Evolutionary conservation across 2,113 vertebrate species (phyloP).

Genomic region (Crotalus horridus): DNA sequence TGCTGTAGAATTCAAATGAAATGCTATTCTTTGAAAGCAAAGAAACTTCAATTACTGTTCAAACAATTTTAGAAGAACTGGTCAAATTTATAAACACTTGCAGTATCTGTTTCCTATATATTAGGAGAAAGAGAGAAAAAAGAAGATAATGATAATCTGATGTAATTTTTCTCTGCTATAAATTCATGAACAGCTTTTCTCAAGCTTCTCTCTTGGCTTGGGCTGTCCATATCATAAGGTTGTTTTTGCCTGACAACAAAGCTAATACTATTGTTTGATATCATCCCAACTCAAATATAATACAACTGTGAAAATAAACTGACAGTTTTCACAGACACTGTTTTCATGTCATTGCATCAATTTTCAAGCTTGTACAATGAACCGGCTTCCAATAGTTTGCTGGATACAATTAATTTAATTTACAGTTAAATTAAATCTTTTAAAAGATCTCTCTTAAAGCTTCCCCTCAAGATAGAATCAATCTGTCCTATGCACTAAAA

Average conservation of each 20-base stretch:
- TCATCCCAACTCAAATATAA: neutral
- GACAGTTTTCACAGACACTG: neutral
- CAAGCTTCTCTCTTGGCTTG: neutral
- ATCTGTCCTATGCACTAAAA: neutral
- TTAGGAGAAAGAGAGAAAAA: neutral
- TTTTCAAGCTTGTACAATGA: neutral
- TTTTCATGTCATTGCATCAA: neutral
- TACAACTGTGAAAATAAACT: neutral
- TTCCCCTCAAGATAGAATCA: neutral
- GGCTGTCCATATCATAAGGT: neutral
- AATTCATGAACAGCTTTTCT: neutral
- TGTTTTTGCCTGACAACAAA: neutral
- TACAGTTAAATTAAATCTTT: neutral
- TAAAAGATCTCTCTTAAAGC: neutral
- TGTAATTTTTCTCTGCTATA: neutral
- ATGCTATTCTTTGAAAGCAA: slow-evolving; percentile 13
- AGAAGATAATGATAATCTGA: neutral
- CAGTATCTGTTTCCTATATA: neutral
- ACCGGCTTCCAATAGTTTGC: neutral
- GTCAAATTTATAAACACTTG: neutral
- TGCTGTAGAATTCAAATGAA: slow-evolving; percentile 23
- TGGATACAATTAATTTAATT: neutral
- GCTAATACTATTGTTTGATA: neutral
- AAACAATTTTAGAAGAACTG: neutral
- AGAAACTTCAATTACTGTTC: neutral